These are phyloP conservation scores for Phoxinus phoxinus DNA, from an alignment of 2,113 vertebrate genomes.

Conservation along the genomic window DNA sequence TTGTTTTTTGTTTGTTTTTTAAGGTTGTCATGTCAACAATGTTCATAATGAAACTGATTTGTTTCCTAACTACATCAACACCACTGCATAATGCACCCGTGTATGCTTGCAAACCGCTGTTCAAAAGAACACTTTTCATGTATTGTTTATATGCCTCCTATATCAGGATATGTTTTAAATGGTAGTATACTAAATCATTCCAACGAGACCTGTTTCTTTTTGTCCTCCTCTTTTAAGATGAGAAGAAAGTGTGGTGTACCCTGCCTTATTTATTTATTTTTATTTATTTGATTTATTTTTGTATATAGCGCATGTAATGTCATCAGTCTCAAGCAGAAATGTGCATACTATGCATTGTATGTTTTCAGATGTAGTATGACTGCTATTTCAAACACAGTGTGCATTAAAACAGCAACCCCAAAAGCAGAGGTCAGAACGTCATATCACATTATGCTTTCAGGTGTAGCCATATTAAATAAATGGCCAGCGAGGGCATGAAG, in stretches of 20 bases:
- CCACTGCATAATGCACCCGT: not conserved
- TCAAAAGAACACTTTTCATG: not conserved
- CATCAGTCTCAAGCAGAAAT: conserved; percentile 6
- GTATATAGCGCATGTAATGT: not conserved
- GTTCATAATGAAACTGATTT: not conserved
- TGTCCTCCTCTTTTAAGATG: not conserved
- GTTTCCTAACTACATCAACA: conserved; percentile 7
- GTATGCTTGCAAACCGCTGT: not conserved
- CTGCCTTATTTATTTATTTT: not conserved
- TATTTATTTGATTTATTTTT: not conserved
- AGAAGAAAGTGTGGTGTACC: not conserved
- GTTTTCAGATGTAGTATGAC: not conserved
- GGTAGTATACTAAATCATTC: not conserved
- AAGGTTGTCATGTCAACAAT: not conserved
- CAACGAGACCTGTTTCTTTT: not conserved
- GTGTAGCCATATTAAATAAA: not conserved
- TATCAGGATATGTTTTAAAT: not conserved
- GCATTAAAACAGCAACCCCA: not conserved
- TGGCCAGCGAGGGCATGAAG: not conserved
- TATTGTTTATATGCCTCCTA: not conserved
- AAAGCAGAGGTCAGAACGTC: not conserved
- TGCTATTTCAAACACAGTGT: not conserved
- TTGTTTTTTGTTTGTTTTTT: not conserved
- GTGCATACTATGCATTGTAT: not conserved
- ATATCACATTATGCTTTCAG: conserved; percentile 3